These are phyloP conservation scores for Rhaphigaster nebulosa DNA, from an alignment of 2,888 invertebrate species.

Conservation along the genomic window DNA sequence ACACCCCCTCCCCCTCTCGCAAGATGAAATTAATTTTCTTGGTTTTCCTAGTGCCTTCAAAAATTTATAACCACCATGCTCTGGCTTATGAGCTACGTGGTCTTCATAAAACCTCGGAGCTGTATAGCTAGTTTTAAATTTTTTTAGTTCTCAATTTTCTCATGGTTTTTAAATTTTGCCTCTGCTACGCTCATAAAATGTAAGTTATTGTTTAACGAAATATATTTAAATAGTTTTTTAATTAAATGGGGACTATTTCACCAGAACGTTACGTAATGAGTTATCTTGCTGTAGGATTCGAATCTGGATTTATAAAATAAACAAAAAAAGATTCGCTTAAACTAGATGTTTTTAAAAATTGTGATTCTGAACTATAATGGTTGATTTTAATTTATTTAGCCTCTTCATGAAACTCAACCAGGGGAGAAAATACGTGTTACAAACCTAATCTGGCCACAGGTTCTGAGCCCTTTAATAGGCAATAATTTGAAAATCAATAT, in stretches of 20 bases:
- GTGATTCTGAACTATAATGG: too few species aligned
- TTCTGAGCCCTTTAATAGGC: too few species aligned
- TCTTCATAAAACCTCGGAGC: not conserved
- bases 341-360: too few species aligned
- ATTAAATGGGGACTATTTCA: not conserved
- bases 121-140: not conserved
- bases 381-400: too few species aligned
- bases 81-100: not conserved
- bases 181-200: not conserved
- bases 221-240: not conserved
- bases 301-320: too few species aligned
- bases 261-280: too few species aligned
- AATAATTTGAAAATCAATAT: too few species aligned
- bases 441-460: too few species aligned
- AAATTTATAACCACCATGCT: not conserved
- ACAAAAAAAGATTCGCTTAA: too few species aligned
- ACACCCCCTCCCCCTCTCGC: not conserved
- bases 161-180: not conserved
- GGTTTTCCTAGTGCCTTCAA: constrained; percentile 1
- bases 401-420: too few species aligned
- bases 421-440: too few species aligned
- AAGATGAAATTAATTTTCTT: constrained; percentile 11
- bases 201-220: not conserved
- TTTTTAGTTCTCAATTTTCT: not conserved
- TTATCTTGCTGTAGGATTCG: too few species aligned